These are phyloP conservation scores for Philonicus albiceps DNA, from an alignment of 2,888 invertebrate genomes.

Conservation along the genomic window DNA sequence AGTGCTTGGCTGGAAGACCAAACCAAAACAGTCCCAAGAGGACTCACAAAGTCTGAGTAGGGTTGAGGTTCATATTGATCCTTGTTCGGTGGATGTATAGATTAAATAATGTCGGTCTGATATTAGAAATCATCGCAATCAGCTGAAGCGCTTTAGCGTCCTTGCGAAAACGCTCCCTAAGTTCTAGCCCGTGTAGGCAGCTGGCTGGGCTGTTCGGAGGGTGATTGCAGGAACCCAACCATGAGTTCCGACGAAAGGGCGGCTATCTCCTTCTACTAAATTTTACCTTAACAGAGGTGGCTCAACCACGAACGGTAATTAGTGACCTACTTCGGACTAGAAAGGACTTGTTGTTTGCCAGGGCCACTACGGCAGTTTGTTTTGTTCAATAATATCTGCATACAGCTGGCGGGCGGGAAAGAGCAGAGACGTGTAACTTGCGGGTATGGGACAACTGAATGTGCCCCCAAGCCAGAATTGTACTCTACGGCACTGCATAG, in stretches of 20 bases:
- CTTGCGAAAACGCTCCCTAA: background rate
- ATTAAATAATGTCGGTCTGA: background rate
- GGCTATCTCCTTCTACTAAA: slow-evolving; percentile 9
- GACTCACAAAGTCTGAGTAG: background rate
- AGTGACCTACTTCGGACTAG: slow-evolving; percentile 27
- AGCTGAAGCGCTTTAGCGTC: background rate
- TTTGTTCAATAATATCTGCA: slow-evolving; percentile 37
- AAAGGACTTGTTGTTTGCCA: slow-evolving; percentile 15
- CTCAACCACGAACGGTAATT: slow-evolving; percentile 29
- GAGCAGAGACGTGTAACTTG: background rate
- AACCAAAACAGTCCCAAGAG: background rate
- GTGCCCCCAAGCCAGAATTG: background rate
- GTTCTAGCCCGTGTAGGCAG: background rate
- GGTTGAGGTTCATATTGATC: background rate
- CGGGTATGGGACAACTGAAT: background rate
- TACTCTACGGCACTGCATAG: slow-evolving; percentile 1
- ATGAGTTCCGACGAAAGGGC: background rate
- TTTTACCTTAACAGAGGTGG: slow-evolving; percentile 28
- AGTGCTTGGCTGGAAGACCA: background rate
- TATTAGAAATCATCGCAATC: slow-evolving; percentile 27
- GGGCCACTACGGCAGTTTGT: slow-evolving; percentile 6
- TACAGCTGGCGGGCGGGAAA: background rate
- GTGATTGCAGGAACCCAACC: background rate
- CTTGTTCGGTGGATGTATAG: background rate
- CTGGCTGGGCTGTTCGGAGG: background rate